These are phyloP conservation scores for Lophochroa leadbeateri DNA, from an alignment of 2,113 vertebrate genomes.

Conservation along the genomic window DNA sequence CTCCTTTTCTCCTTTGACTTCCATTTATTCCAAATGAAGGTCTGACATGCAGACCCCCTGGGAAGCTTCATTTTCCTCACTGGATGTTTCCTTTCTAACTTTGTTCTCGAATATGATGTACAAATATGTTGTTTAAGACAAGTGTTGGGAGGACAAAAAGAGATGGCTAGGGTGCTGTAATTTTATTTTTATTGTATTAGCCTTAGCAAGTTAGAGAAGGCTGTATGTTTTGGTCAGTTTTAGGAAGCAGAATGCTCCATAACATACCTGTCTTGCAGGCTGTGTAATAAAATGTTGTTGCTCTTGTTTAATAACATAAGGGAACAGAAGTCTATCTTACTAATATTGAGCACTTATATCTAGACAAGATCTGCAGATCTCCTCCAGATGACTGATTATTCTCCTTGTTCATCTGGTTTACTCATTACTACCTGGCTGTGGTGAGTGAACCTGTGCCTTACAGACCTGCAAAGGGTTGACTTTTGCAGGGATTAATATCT, in stretches of 20 bases:
- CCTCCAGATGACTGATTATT: constrained; percentile 27
- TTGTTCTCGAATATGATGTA: not conserved
- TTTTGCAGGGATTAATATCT: constrained; percentile 8
- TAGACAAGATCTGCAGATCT: constrained; percentile 40
- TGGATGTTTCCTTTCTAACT: not conserved
- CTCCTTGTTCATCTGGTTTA: constrained; percentile 38
- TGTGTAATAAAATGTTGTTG: constrained; percentile 7
- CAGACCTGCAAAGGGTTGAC: not conserved
- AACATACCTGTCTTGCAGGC: constrained; percentile 10
- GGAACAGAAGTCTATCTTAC: not conserved
- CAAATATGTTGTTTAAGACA: not conserved
- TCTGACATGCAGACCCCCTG: not conserved
- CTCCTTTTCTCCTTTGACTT: not conserved
- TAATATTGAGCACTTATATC: not conserved
- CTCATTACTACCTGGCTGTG: not conserved
- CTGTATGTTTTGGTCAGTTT: not conserved
- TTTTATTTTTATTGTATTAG: not conserved
- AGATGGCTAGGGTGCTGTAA: not conserved
- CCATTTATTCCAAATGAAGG: not conserved
- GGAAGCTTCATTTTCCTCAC: not conserved
- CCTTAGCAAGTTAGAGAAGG: not conserved
- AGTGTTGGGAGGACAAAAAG: not conserved
- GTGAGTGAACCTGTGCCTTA: not conserved
- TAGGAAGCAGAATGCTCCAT: not conserved
- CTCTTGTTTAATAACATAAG: not conserved